Base-by-base conservation (phyloP, 2,888 invertebrate species). In the Athalia cordata region DNA sequence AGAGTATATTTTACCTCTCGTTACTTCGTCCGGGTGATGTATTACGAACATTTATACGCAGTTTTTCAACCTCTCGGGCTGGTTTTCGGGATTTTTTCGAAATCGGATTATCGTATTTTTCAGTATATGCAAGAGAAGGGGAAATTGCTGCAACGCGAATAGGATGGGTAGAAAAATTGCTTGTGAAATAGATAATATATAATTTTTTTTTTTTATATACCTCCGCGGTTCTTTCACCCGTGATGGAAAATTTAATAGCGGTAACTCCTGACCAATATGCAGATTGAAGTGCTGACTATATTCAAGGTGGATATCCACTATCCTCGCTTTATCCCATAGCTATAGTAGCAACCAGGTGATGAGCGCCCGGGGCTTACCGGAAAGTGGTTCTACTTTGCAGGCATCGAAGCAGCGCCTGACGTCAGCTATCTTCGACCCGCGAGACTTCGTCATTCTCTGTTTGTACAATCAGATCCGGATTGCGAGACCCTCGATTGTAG, bases 381-480 rank as follows among this genome's bases (percentile, higher is more conserved):
- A 68, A 68, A 68, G 68, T 68, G 55, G 52, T 68, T 68, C 68
- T 68, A 55, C 55, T 68, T 68, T 59, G 47, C 59, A 72, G 47
- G 13, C 72, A 47, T 72, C 13, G 5, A 72, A 72, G 47, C 72
- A 11, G 9, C 4, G 47, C 47, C 57, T 59, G 59, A 72, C 72
- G 72, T 72, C 72, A 72, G 47, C 1, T 57, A 72, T 59, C n/a
- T 47, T 29, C 47, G 45, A 72, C 29, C 29, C n/a, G 55, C 3
- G 4, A 47, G 4, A 45, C 57, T 57, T 4, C 59, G 72, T 72
- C 59, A 13, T 45, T 72, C 8, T 59, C 8, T 57, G 47, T 72
- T 72, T 47, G 13, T 13, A 47, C 13, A 75, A 62, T 75, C 15
- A 29, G 50, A 75, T 75, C 61, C 75, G 62, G 49, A 75, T 75